Base-by-base conservation (phyloP, 64 coral and sea anemone genomes). In the Orbicella faveolata region DNA sequence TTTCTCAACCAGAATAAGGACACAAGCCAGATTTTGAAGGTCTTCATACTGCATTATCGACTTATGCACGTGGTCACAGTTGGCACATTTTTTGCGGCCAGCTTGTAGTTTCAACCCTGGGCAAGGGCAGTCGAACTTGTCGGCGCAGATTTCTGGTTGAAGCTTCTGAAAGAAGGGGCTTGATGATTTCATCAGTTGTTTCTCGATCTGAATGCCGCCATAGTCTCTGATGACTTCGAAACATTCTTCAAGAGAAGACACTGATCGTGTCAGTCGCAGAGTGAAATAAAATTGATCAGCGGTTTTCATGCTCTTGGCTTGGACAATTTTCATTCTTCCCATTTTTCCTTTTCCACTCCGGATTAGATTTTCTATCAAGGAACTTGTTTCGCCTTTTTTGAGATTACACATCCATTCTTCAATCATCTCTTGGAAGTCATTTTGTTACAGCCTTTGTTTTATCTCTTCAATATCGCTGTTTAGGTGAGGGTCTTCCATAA, bases 191-290 rank as follows among this genome's bases (percentile, higher is more conserved):
- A 91, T 91, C 30, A 91, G 35, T 59, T 91, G 89, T 16, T 84
- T 37, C 81, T 91, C 37, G 20, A 91, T 91, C 62, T 54, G 80
- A 55, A 91, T 84, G 75, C 89, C 89, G 1, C 89, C 89, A 63
- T 91, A 91, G 21, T 91, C 89, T 51, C 80, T 66, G 35, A 91
- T 76, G 61, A 91, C 57, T 52, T 91, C 89, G 26, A 91, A 91
- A 33, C 26, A 41, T 18, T 63, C 11, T 18, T 84, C 80, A 30
- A 91, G 52, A n/a, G 80, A 23, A 73, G 79, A 41, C 7, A 91
- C 44, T 19, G 7, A 21, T 61, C 89, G 89, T 19, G 89, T 79
- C 79, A 83, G 8, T 33, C 51, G 76, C 30, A 76, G 75, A 6
- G 87, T 89, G 76, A 35, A 52, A 76, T 63, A 89, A 65, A 89